phyloP scores from a whole-genome alignment of 2,797 vertebrate species.

The Anguilla anguilla region DNA sequence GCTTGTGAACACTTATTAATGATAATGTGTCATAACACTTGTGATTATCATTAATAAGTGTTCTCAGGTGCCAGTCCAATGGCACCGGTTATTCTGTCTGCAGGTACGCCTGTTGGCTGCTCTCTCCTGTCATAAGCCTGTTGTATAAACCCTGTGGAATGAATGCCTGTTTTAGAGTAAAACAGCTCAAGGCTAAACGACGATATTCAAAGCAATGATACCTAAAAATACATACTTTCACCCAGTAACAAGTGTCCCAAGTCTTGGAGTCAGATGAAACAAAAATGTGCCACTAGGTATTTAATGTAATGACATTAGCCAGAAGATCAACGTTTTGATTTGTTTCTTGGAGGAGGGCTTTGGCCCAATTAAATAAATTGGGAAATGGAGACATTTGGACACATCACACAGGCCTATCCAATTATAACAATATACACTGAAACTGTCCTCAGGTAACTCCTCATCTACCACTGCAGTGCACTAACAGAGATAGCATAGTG shows the following conservation, averaged over 20 bases:
- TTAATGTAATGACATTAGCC: slow-evolving; percentile 11
- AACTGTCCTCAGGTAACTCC: slow-evolving; percentile 7
- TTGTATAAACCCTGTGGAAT: neutral
- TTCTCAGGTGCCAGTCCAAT: neutral
- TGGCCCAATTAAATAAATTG: neutral
- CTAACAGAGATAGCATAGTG: neutral
- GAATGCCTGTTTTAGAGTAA: neutral
- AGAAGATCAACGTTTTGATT: slow-evolving; percentile 8
- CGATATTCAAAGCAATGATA: neutral
- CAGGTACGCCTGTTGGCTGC: neutral
- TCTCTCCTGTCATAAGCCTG: neutral
- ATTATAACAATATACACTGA: slow-evolving; percentile 17
- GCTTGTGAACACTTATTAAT: too few relatives aligned
- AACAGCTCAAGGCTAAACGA: neutral
- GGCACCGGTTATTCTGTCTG: neutral
- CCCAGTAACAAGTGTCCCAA: neutral
- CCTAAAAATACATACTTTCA: neutral
- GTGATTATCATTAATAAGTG: neutral
- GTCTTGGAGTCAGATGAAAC: neutral
- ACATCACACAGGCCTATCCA: slow-evolving; percentile 10
- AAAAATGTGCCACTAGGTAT: neutral
- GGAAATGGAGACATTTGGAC: neutral
- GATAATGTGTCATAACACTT: neutral
- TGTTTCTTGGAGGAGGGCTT: slow-evolving; percentile 8
- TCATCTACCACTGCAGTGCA: neutral